Percentiles rank a stretch among this genome's conserved stretches.
phyloP scores from a whole-genome alignment of 2,888 invertebrate genomes.

The Troides aeacus region DNA sequence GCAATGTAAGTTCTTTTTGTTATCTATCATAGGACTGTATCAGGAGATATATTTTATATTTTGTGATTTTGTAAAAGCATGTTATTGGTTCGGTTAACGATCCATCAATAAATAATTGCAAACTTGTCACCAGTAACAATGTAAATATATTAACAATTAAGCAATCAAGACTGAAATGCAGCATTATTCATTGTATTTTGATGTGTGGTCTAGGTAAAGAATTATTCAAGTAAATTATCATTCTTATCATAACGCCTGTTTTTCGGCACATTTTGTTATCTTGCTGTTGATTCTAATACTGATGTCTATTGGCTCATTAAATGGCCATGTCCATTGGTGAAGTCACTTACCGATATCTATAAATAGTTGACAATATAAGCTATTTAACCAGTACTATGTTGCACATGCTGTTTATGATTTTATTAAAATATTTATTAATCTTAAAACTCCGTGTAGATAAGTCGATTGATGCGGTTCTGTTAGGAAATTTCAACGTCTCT shows the following conservation, averaged over 20 bases:
- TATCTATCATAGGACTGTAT: background rate
- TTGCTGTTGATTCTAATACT: background rate
- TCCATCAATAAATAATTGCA: background rate
- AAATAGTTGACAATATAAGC: conserved; percentile 3
- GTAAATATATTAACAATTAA: background rate
- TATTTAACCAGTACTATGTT: conserved; percentile 2
- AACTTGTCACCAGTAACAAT: no score
- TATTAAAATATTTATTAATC: background rate
- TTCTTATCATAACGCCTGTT: background rate
- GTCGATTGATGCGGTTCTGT: background rate
- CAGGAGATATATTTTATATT: background rate
- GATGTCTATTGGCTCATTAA: background rate
- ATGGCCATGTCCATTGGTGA: background rate
- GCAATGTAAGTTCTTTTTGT: conserved; percentile 88
- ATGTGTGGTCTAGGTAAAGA: background rate
- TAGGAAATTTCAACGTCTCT: background rate
- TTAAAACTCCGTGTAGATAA: background rate
- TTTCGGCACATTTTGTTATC: conserved; percentile 1
- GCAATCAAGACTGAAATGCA: background rate
- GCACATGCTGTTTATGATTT: background rate
- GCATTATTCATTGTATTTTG: background rate
- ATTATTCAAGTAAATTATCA: background rate
- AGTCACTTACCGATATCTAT: conserved; percentile 21
- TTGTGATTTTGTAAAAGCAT: background rate
- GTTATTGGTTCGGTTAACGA: background rate